These are phyloP conservation scores for Pandemis heparana DNA, from an alignment of 2,888 invertebrate species.

Conservation along the genomic window DNA sequence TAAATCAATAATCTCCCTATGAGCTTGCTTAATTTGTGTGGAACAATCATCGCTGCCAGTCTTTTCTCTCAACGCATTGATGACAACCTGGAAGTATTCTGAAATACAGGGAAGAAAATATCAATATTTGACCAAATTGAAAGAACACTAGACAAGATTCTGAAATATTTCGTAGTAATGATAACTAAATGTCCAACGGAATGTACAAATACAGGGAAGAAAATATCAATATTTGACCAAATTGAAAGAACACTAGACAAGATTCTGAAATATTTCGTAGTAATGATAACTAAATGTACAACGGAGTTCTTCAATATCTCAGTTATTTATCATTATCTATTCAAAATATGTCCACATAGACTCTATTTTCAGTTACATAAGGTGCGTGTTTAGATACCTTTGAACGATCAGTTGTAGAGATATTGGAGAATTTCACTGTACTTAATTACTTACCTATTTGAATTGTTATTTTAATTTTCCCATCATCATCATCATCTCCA, in stretches of 20 bases:
- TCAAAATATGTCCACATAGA: too few relatives aligned
- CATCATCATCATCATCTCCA: too few relatives aligned
- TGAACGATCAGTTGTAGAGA: too few relatives aligned
- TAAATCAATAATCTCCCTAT: slow-evolving; percentile 87
- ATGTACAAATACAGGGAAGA: slow-evolving; percentile 52
- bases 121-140: neutral
- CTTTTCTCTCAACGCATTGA: slow-evolving; percentile 87
- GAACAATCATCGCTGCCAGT: slow-evolving; percentile 90
- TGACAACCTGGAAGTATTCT: slow-evolving; percentile 95
- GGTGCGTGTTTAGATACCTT: too few relatives aligned
- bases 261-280: neutral
- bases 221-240: neutral
- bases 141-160: neutral
- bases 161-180: neutral
- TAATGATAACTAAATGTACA: too few relatives aligned
- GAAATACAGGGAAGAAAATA: slow-evolving; percentile 51
- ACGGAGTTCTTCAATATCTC: too few relatives aligned
- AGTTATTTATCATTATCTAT: too few relatives aligned
- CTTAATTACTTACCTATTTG: too few relatives aligned
- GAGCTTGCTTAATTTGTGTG: slow-evolving; percentile 87
- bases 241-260: neutral
- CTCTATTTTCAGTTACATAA: too few relatives aligned
- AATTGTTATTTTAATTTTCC: too few relatives aligned
- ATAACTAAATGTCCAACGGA: too few relatives aligned
- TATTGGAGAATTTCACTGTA: too few relatives aligned